Conservation (phyloP, 2,888 invertebrate genomes). For the Patella pellucida region DNA sequence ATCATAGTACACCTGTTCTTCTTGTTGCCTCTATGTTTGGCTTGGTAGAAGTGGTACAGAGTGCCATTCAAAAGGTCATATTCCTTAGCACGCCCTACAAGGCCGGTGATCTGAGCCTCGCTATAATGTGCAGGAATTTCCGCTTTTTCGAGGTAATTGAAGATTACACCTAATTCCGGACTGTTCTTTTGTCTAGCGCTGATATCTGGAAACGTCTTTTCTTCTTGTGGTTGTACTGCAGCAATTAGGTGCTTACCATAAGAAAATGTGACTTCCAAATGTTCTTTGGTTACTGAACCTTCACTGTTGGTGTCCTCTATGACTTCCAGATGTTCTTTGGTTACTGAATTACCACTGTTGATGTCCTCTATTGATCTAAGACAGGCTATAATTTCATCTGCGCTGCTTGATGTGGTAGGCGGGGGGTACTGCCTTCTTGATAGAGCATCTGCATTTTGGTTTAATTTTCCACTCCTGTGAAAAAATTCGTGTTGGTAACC, state of each 20-base stretch:
- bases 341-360: background rate
- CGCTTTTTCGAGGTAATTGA: no score
- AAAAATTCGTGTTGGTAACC: constrained; percentile 18
- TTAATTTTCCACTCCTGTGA: constrained; percentile 20
- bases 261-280: background rate
- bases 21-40: constrained; percentile 15
- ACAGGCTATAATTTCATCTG: background rate
- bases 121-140: no score
- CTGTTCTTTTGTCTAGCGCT: background rate
- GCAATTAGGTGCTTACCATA: background rate
- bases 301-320: no score
- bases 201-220: no score
- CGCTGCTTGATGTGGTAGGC: background rate
- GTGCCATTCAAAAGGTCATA: constrained; percentile 8
- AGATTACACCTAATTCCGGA: no score
- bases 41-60: constrained; percentile 18
- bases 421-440: constrained; percentile 25
- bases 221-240: background rate
- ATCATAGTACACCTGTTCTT: constrained; percentile 1
- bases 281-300: no score
- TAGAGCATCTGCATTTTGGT: constrained; percentile 30
- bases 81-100: no score
- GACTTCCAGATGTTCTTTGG: background rate
- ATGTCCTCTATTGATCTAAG: background rate
- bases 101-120: no score